Evolutionary conservation across 1,140 invertebrate species (phyloP), one percentile per base, ranked within the genome.

Genomic region (Copidosoma floridanum): DNA sequence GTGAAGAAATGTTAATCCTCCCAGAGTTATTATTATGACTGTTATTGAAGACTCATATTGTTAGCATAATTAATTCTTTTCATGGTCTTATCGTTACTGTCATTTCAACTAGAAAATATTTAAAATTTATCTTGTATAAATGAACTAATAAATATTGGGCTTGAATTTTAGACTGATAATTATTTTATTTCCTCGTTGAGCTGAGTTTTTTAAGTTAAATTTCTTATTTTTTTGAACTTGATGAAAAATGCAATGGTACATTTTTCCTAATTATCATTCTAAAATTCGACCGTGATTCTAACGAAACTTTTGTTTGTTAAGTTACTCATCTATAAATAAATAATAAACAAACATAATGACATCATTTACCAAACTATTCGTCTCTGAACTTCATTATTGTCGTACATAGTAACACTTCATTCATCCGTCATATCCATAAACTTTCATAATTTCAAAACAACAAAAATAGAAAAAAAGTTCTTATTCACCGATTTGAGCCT

Each of bases 401-500:
- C 53, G 52, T 47, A 41, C 41, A 61, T 23, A 47, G 47, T 46
- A 37, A 48, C 50, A 48, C 21, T 61, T 48, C 59, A 61, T 61
- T 50, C 52, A 61, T 61, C 24, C 50, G 23, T 47, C 41, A 53
- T 14, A 41, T 50, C 37, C 43, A 50, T 41, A 41, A 43, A 38
- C 32, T 48, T 18, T 38, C 35, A 2, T 48, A 43, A 51, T 37
- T 44, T 56, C 10, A 56, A 41, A 37, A 52, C 51, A 57, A 44
- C 20, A 51, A 11, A 64, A 56, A 53, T 27, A 64, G 59, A 62
- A 35, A 71, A 66, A 73, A 69, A 75, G 64, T 67, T 71, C 71
- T 76, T 79, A 72, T 78, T 80, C 72, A 80, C 68, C 77, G 72
- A 76, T 71, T 77, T 80, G 74, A 77, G 76, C 71, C 74, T 80